Evolutionary conservation across 2,888 invertebrate species (phyloP).

Genomic region (Meiosimyza platycephala): DNA sequence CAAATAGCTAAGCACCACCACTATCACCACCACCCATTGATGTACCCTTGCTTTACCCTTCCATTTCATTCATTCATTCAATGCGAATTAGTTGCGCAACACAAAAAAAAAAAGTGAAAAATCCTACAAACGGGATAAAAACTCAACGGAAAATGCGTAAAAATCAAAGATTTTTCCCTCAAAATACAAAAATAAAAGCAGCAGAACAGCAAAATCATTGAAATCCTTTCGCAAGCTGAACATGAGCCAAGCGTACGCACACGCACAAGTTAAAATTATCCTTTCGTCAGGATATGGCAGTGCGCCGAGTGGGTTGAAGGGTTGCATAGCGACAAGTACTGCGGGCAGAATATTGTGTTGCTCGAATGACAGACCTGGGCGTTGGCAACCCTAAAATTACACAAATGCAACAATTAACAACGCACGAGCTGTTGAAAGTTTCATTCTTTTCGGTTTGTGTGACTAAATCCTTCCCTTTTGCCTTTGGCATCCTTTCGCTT

Average conservation of each 20-base stretch:
- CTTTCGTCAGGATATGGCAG: constrained; percentile 2
- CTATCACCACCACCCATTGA: not conserved
- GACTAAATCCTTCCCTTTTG: constrained; percentile 44
- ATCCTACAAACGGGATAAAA: constrained; percentile 3
- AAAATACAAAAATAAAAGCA: constrained; percentile 47
- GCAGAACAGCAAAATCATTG: constrained; percentile 9
- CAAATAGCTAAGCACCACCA: not conserved
- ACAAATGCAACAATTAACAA: constrained; percentile 50
- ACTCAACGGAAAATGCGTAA: constrained; percentile 34
- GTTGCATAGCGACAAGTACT: not conserved
- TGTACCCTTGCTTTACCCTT: not conserved
- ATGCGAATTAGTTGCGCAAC: constrained; percentile 29
- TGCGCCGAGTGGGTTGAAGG: not conserved
- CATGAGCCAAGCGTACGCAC: constrained; percentile 43
- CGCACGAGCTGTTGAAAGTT: constrained; percentile 56
- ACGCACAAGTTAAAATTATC: constrained; percentile 29
- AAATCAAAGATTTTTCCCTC: constrained; percentile 51
- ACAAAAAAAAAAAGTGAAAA: constrained; percentile 12
- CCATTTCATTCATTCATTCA: constrained; percentile 3
- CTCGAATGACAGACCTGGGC: not conserved
- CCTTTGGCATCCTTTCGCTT: constrained; percentile 42
- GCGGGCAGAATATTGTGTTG: not conserved
- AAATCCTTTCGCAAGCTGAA: constrained; percentile 53
- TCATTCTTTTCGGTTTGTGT: constrained; percentile 44
- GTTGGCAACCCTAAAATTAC: constrained; percentile 59